A percentile compares a stretch with the other conserved stretches of the same genome.
Conservation (phyloP, 2,113 vertebrate species). For the Cnemophilus loriae region DNA sequence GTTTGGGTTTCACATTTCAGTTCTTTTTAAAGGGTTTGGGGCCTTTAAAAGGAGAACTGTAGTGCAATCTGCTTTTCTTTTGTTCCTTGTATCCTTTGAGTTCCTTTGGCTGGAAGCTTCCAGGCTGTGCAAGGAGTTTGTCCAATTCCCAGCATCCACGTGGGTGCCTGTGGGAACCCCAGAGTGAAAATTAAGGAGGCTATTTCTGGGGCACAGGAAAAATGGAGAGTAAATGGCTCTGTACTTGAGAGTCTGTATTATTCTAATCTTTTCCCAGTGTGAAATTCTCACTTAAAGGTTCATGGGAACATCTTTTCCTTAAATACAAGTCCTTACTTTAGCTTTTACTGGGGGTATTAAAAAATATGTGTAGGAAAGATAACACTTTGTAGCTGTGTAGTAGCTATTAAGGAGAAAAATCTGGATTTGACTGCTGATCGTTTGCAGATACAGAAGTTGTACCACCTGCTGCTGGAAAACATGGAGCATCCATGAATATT, state of each 20-base stretch:
- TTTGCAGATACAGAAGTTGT: not conserved
- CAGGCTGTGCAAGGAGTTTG: not conserved
- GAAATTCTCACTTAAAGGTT: not conserved
- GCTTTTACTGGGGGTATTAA: not conserved
- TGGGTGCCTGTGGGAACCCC: not conserved
- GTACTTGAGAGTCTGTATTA: not conserved
- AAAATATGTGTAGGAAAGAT: not conserved
- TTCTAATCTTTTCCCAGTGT: not conserved
- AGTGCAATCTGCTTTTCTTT: not conserved
- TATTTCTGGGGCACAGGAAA: not conserved
- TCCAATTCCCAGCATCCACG: not conserved
- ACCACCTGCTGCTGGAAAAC: conserved; percentile 12
- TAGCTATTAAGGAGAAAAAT: not conserved
- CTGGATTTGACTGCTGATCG: not conserved
- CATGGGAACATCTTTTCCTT: not conserved
- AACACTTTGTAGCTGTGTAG: not conserved
- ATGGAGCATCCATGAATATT: not conserved
- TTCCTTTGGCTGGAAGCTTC: not conserved
- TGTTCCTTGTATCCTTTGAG: not conserved
- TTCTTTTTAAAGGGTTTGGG: not conserved
- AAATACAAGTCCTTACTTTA: not conserved
- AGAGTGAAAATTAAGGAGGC: not conserved
- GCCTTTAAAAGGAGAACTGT: not conserved
- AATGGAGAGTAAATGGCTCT: not conserved
- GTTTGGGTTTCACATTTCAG: not conserved